A percentile compares a stretch with the other conserved stretches of the same genome.
Conservation (phyloP, 2,797 vertebrate genomes). For the Acomys russatus region DNA sequence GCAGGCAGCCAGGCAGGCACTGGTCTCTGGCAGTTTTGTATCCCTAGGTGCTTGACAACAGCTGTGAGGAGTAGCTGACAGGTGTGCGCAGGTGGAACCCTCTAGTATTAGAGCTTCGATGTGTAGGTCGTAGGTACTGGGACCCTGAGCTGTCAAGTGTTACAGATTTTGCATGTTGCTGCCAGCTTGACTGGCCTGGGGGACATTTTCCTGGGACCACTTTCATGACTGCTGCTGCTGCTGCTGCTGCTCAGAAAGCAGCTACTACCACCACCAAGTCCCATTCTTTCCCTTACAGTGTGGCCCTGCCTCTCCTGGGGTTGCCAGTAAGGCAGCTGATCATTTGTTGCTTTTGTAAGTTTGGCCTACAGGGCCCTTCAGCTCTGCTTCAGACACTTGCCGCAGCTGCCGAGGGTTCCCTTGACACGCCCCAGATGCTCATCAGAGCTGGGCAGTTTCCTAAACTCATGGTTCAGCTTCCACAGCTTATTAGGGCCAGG, state of each 20-base stretch:
- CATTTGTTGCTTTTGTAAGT: background rate
- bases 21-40: background rate
- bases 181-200: background rate
- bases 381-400: background rate
- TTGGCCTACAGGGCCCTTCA: too few species aligned
- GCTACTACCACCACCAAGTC: too few species aligned
- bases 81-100: background rate
- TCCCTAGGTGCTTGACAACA: background rate
- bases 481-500: background rate
- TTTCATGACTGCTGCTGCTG: background rate
- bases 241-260: background rate
- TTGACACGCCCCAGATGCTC: too few species aligned
- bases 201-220: background rate
- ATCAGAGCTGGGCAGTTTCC: too few species aligned
- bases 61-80: background rate
- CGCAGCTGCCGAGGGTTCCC: background rate
- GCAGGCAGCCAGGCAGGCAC: too few species aligned
- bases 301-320: background rate
- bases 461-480: too few species aligned
- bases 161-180: background rate
- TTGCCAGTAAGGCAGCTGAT: background rate
- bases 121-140: too few species aligned
- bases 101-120: background rate
- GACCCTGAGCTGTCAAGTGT: background rate
- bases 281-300: background rate